Base-by-base conservation (phyloP, 2,888 invertebrate species). In the Pterostichus niger region DNA sequence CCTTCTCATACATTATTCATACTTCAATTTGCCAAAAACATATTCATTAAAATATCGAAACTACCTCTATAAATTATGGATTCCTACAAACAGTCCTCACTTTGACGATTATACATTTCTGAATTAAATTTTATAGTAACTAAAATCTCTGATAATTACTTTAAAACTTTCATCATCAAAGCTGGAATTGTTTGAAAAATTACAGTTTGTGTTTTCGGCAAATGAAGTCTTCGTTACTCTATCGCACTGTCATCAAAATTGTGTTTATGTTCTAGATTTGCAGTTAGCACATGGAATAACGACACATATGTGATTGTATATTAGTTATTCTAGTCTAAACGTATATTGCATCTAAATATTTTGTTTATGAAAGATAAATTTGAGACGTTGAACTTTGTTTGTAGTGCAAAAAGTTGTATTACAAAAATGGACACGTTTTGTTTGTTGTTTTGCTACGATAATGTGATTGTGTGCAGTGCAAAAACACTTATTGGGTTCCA, bases 401-500 rank as follows among this genome's bases (percentile, higher is more conserved):
- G 46, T 11, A 6, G 49, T 49, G 49, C 49, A 13, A 11, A 11
- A 49, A 13, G 3, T 49, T 49, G 49, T n/a, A 49, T 13, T 5
- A n/a, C 35, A 64, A 31, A 33, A 13, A 64, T 64, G 64, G 35
- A 64, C 64, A 64, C 64, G 31, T 35, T 35, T 40, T 7, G 7
- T 40, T 40, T 40, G 9, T 40, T 40, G 40, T 40, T 40, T 40
- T 40, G 40, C 40, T 40, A 40, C 6, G 7, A 33, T 7, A 33
- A 52, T 46, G 75, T 73, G 17, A 31, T 2, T 59, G 71, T 73
- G 75, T 49, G 75, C 31, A 52, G 46, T 75, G 75, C 75, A 17
- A 49, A 31, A 33, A 75, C 52, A 49, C 33, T 24, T 49, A 15
- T 71, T 40, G 71, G 17, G 17, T 71, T 71, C 59, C 10, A 31